Percentiles rank a stretch among this genome's conserved stretches.
These are phyloP conservation scores for Etheostoma cragini DNA, from an alignment of 2,113 vertebrate species.

Conservation along the genomic window DNA sequence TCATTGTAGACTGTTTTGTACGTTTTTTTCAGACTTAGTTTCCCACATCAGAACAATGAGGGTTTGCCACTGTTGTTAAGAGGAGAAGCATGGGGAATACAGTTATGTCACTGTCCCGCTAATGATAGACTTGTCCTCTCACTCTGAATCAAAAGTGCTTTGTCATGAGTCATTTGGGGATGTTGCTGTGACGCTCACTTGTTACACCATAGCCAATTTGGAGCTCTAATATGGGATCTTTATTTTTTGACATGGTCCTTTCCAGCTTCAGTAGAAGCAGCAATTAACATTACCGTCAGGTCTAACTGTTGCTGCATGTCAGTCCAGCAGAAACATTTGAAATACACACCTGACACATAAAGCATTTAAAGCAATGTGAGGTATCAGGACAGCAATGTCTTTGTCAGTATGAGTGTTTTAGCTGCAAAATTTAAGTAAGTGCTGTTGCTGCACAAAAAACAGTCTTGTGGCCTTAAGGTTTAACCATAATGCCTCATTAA, in stretches of 20 bases:
- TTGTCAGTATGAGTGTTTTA: conserved; percentile 8
- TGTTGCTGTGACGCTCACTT: background rate
- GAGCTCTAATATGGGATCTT: background rate
- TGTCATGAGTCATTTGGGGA: background rate
- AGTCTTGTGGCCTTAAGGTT: no score
- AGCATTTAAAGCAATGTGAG: background rate
- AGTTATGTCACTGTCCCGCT: no score
- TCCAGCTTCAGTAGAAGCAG: background rate
- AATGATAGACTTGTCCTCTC: background rate
- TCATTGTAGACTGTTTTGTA: background rate
- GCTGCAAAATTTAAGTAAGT: background rate
- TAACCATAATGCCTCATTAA: background rate
- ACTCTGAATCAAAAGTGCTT: background rate
- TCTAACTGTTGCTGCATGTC: background rate
- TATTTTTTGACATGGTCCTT: background rate
- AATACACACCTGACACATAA: background rate
- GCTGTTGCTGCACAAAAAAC: background rate
- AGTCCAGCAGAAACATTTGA: background rate
- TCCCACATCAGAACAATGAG: background rate
- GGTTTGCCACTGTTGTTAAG: background rate
- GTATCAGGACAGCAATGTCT: background rate
- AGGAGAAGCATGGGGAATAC: background rate
- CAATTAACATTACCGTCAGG: background rate
- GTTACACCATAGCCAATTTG: no score
- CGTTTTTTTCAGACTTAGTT: no score